phyloP scores from a whole-genome alignment of 2,888 invertebrate species.

The Dascillus cervinus region DNA sequence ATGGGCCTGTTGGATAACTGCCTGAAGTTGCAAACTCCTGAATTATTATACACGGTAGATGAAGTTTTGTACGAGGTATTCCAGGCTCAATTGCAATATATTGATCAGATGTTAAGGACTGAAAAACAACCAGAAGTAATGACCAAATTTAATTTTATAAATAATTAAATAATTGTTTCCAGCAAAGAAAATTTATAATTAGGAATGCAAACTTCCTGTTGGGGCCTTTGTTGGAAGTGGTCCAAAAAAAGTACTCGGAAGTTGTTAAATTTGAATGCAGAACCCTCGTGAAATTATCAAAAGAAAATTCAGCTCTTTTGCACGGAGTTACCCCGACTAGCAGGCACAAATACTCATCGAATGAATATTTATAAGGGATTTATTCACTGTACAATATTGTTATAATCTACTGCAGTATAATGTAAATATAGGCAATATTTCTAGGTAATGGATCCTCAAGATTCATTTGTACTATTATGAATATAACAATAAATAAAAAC shows the following conservation, averaged over 20 bases:
- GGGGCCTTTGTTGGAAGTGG: slow-evolving; percentile 55
- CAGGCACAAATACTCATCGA: slow-evolving; percentile 59
- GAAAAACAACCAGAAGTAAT: slow-evolving; percentile 49
- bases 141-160: slow-evolving; percentile 8
- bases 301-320: slow-evolving; percentile 48
- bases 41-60: slow-evolving; percentile 65
- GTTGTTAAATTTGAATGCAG: slow-evolving; percentile 53
- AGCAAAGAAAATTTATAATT: slow-evolving; percentile 46
- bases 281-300: slow-evolving; percentile 45
- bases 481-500: too few species aligned
- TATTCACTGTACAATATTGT: not conserved
- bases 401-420: not conserved
- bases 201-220: slow-evolving; percentile 67
- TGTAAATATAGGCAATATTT: not conserved
- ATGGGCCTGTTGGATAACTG: slow-evolving; percentile 69
- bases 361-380: slow-evolving; percentile 52
- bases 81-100: slow-evolving; percentile 62
- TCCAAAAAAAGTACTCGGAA: slow-evolving; percentile 54
- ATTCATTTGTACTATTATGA: too few species aligned
- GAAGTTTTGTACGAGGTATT: slow-evolving; percentile 67
- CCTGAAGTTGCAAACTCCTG: slow-evolving; percentile 64
- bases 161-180: slow-evolving; percentile 24
- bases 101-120: slow-evolving; percentile 49
- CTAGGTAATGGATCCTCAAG: not conserved
- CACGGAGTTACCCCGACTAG: slow-evolving; percentile 50